Evolutionary conservation across 2,888 invertebrate genomes (phyloP).

Genomic region (Dexiosoma caninum): DNA sequence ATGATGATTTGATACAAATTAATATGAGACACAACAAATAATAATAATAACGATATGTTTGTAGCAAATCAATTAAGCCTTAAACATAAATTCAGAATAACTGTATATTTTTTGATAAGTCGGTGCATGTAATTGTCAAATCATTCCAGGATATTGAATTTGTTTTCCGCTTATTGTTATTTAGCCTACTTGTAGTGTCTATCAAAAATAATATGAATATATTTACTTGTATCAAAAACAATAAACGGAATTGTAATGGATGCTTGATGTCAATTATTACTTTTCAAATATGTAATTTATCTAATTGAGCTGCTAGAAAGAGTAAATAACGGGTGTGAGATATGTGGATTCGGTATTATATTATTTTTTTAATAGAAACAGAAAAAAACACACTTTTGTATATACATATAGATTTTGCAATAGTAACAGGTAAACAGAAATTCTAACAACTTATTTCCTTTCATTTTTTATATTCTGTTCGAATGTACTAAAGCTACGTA

Average conservation of each 20-base stretch:
- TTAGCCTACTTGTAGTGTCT: neutral
- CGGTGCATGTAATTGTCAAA: neutral
- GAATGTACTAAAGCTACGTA: neutral
- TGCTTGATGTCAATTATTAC: neutral
- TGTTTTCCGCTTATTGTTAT: neutral
- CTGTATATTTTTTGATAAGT: neutral
- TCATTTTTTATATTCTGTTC: neutral
- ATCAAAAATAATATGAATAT: neutral
- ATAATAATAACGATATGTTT: neutral
- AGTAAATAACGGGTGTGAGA: too few relatives aligned
- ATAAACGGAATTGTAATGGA: neutral
- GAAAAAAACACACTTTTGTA: slow-evolving; percentile 14
- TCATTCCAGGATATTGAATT: neutral
- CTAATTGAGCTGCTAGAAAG: too few relatives aligned
- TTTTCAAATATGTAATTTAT: too few relatives aligned
- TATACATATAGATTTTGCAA: slow-evolving; percentile 59
- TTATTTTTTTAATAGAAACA: too few relatives aligned
- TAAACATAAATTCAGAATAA: neutral
- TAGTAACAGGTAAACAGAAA: slow-evolving; percentile 57
- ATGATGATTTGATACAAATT: slow-evolving; percentile 3
- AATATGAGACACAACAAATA: neutral
- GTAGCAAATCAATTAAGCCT: neutral
- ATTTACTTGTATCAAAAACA: neutral
- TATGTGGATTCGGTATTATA: too few relatives aligned
- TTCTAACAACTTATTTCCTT: slow-evolving; percentile 22